A percentile compares a stretch with the other conserved stretches of the same genome.
These are phyloP conservation scores for Malurus alboscapulatus DNA, from an alignment of 2,113 vertebrate species.

Conservation along the genomic window DNA sequence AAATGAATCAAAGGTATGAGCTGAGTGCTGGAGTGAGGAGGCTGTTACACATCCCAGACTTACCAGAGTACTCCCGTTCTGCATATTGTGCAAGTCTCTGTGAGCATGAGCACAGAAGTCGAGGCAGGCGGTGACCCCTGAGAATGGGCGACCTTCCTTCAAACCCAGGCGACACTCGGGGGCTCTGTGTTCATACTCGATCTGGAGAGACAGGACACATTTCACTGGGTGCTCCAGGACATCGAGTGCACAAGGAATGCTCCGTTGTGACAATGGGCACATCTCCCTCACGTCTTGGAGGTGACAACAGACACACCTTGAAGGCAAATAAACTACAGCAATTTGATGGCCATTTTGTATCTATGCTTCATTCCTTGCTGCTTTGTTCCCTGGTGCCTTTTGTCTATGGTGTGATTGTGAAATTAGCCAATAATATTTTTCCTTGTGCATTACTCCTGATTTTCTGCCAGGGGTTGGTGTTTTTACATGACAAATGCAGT, in stretches of 20 bases:
- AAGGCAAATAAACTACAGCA: not conserved
- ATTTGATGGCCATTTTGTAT: not conserved
- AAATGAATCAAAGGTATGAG: not conserved
- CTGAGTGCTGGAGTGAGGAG: not conserved
- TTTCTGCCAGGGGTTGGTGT: not conserved
- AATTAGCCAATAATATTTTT: not conserved
- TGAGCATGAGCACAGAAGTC: slow-evolving; percentile 98
- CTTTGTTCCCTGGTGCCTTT: not conserved
- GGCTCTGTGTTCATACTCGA: slow-evolving; percentile 91
- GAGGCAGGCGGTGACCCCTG: slow-evolving; percentile 94
- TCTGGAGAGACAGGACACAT: slow-evolving; percentile 68
- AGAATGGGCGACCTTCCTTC: slow-evolving; percentile 94
- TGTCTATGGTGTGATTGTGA: not conserved
- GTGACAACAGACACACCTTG: not conserved
- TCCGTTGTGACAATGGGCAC: not conserved
- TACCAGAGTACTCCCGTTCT: slow-evolving; percentile 94
- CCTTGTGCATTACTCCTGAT: not conserved
- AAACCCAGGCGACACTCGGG: slow-evolving; percentile 90
- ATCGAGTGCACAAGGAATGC: not conserved
- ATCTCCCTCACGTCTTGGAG: not conserved
- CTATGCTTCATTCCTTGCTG: not conserved
- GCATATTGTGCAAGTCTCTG: slow-evolving; percentile 97
- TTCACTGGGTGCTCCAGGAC: not conserved
- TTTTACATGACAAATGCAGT: not conserved
- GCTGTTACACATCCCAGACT: slow-evolving; percentile 12